Evolutionary conservation across 2,113 vertebrate species (phyloP), one percentile per base, ranked within the genome.

Genomic region (Shinisaurus crocodilurus): DNA sequence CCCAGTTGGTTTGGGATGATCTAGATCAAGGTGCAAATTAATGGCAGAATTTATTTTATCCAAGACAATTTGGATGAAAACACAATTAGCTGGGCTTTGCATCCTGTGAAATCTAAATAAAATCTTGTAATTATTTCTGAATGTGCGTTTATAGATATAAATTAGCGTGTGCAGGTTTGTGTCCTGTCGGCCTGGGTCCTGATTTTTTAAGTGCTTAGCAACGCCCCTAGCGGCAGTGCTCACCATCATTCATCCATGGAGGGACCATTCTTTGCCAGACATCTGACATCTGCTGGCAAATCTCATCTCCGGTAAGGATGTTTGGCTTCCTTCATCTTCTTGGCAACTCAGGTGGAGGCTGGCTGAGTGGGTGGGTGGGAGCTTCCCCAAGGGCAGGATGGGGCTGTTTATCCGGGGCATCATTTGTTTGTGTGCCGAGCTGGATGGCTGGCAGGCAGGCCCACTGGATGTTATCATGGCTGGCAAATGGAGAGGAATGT

Each of bases 321-420:
- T n/a, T 91, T 90, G 84, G 85, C 92, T 91, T 89, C 40, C 50
- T 4, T 34, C 0, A 1, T 45, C 34, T 81, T 63, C 86, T 88
- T 85, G 90, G 74, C 72, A 85, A 34, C 63, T 57, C 89, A 45
- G 74, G 72, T 37, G 85, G 1, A 5, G 88, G 76, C 86, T 70
- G n/a, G 84, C 16, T 3, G 50, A 72, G 92, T 0, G 57, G 93
- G 92, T 0, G 57, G 93, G n/a, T 92, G 85, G 82, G 80, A 4
- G 13, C 86, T 93, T 85, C 94, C 96, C 94, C 90, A 74, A 67
- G 29, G 45, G 91, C 94, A 95, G 95, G 95, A 93, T 94, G 93
- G 65, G 45, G 0, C 95, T 96, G 96, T 96, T 96, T 95, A 95
- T 12, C 74, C 1, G 3, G 91, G 93, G 92, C 88, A 94, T 1